These are phyloP conservation scores for Colius striatus DNA, from an alignment of 2,113 vertebrate genomes.

Conservation along the genomic window DNA sequence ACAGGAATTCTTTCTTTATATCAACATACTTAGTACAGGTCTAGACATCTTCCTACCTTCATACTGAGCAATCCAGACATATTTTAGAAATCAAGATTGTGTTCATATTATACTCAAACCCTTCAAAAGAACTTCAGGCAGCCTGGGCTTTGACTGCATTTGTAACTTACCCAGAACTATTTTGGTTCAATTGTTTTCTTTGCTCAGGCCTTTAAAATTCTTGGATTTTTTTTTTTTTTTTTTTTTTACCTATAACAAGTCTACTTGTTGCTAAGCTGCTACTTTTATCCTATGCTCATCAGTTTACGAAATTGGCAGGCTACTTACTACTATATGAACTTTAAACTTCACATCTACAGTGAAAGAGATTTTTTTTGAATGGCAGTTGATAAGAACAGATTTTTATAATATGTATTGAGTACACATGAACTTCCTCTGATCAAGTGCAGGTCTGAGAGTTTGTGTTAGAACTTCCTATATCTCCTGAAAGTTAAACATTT, in stretches of 20 bases:
- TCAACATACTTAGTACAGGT: neutral
- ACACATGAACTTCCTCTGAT: neutral
- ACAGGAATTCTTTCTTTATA: neutral
- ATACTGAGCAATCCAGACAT: neutral
- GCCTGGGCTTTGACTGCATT: neutral
- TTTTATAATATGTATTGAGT: neutral
- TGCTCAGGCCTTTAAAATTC: neutral
- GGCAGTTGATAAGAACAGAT: neutral
- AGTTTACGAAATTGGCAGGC: neutral
- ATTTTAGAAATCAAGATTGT: neutral
- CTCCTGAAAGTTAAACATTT: neutral
- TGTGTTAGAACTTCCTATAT: neutral
- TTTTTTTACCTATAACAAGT: neutral
- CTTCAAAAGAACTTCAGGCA: neutral
- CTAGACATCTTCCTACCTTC: neutral
- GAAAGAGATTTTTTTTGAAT: neutral
- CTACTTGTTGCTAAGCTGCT: neutral
- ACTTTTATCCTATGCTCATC: neutral
- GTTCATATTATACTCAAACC: neutral
- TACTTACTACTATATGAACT: neutral
- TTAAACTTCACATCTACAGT: neutral
- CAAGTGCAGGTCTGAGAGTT: neutral
- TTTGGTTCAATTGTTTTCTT: neutral
- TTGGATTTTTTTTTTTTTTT: neutral
- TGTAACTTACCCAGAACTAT: neutral